Evolutionary conservation across 1,140 invertebrate genomes (phyloP), one percentile per base, ranked within the genome.

Genomic region (Drosophila punjabiensis): DNA sequence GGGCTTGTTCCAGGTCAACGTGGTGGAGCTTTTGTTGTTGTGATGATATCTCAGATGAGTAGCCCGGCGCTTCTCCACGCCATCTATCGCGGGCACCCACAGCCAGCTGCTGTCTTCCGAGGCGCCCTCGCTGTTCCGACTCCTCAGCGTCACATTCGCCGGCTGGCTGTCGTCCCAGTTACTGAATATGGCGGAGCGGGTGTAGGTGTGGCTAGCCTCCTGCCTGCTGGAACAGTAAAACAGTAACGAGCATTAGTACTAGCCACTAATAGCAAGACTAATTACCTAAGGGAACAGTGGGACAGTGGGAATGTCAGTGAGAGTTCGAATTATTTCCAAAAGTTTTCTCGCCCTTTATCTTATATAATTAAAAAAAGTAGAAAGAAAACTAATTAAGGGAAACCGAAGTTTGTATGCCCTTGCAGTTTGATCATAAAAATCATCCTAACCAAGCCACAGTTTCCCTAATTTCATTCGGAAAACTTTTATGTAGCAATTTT

Each of bases 81-180:
- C 6, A 7, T 4, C 35, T 18, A 83, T 30, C 3, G 7, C 10
- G 35, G 62, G 52, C 28, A 82, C 58, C 9, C 4, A 5, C 16
- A 83, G 16, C 9, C 10, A 10, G n/a, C 61, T 76, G 58, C 50
- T 48, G 2, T 61, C n/a, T 11, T 24, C 0, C 16, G 79, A 81
- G 5, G 4, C 4, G 6, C 79, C 79, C 11, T 2, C 3, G 10
- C 1, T 28, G 24, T 81, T 81, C 13, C 56, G 37, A 39, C 79
- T 81, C 18, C n/a, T 43, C 9, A 81, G 16, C 13, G 8, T 20
- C 1, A 81, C 24, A 0, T 13, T 60, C 18, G 50, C 50, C n/a
- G 20, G 14, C 11, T 8, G 8, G 13, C 13, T 13, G 13, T 2
- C 4, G 11, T 75, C 16, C 63, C 78, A 64, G 0, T 47, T 5